These are phyloP conservation scores for Lateolabrax maculatus DNA, from an alignment of 2,797 vertebrate species.

Conservation along the genomic window DNA sequence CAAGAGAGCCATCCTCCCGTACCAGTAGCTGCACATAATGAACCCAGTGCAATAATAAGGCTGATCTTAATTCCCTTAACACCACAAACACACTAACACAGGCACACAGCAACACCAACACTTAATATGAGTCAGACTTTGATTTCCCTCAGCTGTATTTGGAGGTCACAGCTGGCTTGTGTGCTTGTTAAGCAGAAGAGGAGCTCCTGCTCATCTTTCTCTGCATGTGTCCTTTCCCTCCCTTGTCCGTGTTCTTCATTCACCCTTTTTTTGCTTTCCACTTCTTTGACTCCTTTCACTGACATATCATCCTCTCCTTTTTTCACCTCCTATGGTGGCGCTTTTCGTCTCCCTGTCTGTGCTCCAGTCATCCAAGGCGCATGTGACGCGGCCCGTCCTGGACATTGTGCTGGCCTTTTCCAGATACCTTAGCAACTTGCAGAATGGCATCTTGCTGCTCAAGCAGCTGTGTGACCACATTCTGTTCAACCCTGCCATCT, in stretches of 20 bases:
- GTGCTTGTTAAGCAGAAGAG: constrained; percentile 68
- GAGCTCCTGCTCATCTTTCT: constrained; percentile 51
- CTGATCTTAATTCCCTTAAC: constrained; percentile 28
- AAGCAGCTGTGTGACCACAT: constrained; percentile 98
- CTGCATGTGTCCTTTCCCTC: constrained; percentile 42
- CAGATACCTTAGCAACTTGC: constrained; percentile 96
- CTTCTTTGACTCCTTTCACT: constrained; percentile 26
- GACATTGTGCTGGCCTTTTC: constrained; percentile 96
- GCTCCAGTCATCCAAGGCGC: constrained; percentile 94
- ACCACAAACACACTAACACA: constrained; percentile 30
- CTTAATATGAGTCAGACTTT: constrained; percentile 42
- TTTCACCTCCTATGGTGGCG: neutral
- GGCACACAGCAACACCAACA: constrained; percentile 27
- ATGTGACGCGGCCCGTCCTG: constrained; percentile 92
- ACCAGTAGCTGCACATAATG: constrained; percentile 37
- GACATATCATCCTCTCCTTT: constrained; percentile 1
- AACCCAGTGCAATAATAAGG: constrained; percentile 36
- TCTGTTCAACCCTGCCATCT: constrained; percentile 97
- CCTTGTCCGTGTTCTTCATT: constrained; percentile 17
- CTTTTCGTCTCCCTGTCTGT: constrained; percentile 30
- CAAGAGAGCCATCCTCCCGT: constrained; percentile 26
- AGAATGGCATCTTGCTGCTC: constrained; percentile 93
- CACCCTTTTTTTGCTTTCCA: constrained; percentile 22
- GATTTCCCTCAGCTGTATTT: constrained; percentile 58
- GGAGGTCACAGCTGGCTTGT: constrained; percentile 69